Evolutionary conservation across 2,888 invertebrate species (phyloP).

Genomic region (Callyntrura sp.): DNA sequence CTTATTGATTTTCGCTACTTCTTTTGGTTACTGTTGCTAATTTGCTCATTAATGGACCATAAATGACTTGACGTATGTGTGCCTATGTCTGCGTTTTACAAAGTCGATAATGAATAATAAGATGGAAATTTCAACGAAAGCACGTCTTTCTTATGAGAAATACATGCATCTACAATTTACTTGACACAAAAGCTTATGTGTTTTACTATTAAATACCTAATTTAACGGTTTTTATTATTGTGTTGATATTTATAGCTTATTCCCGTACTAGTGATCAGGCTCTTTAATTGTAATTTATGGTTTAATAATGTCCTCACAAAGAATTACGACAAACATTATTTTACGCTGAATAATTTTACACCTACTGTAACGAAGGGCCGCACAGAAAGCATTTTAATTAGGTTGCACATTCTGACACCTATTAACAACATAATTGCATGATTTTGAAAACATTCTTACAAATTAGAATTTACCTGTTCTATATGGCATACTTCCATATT

Average conservation of each 20-base stretch:
- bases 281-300: constrained; percentile 61
- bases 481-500: neutral
- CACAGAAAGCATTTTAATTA: too few relatives aligned
- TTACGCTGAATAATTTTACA: too few relatives aligned
- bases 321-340: neutral
- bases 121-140: neutral
- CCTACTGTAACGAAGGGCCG: too few relatives aligned
- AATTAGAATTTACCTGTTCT: neutral
- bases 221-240: too few relatives aligned
- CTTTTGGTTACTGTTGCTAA: constrained; percentile 37
- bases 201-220: too few relatives aligned
- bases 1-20: constrained; percentile 66
- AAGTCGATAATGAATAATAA: neutral
- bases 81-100: constrained; percentile 1
- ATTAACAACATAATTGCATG: too few relatives aligned
- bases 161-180: neutral
- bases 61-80: constrained; percentile 45
- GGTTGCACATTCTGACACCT: too few relatives aligned
- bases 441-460: constrained; percentile 49
- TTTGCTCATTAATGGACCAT: constrained; percentile 48
- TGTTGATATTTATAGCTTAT: too few relatives aligned
- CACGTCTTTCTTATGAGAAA: neutral
- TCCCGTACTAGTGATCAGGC: neutral
- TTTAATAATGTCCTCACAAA: constrained; percentile 41
- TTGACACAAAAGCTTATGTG: too few relatives aligned